Evolutionary conservation across 53 echinoderm and acorn worm genomes (phyloP).

Genomic region (Hippasteria phrygiana): DNA sequence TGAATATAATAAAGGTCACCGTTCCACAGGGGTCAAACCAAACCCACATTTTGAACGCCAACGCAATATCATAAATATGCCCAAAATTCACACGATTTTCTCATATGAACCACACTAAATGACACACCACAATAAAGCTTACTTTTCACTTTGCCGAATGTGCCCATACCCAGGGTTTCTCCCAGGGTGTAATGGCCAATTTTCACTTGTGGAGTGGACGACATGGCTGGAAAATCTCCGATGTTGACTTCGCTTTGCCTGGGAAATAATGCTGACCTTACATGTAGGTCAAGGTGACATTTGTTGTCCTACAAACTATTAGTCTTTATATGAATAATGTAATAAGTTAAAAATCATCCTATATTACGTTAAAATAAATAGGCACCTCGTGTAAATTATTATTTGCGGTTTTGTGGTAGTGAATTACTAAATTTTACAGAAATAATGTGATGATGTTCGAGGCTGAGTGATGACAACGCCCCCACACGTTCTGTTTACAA

Average conservation of each 20-base stretch:
- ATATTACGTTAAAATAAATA: neutral
- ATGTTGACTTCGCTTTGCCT: constrained; percentile 65
- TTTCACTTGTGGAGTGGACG: constrained; percentile 88
- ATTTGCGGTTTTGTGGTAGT: neutral
- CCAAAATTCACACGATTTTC: constrained; percentile 31
- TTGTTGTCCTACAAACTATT: neutral
- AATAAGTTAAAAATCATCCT: neutral
- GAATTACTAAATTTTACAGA: neutral
- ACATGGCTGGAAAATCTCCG: constrained; percentile 38
- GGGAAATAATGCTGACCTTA: constrained; percentile 59
- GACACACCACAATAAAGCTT: constrained; percentile 59
- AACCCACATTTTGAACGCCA: neutral
- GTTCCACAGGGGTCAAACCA: constrained; percentile 33
- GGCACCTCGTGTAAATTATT: neutral
- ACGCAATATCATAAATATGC: neutral
- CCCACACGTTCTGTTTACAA: constrained; percentile 65
- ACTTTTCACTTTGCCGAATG: constrained; percentile 99
- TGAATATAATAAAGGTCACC: constrained; percentile 48
- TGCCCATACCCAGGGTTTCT: constrained; percentile 98
- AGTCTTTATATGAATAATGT: neutral
- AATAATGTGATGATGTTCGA: constrained; percentile 19
- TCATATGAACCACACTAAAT: neutral
- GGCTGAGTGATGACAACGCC: constrained; percentile 52
- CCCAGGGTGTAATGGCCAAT: constrained; percentile 96
- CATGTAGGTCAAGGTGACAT: constrained; percentile 55